Percentiles rank a stretch among this genome's conserved stretches.
Evolutionary conservation across 2,888 invertebrate species (phyloP).

Genomic region (Parnassius orleans): DNA sequence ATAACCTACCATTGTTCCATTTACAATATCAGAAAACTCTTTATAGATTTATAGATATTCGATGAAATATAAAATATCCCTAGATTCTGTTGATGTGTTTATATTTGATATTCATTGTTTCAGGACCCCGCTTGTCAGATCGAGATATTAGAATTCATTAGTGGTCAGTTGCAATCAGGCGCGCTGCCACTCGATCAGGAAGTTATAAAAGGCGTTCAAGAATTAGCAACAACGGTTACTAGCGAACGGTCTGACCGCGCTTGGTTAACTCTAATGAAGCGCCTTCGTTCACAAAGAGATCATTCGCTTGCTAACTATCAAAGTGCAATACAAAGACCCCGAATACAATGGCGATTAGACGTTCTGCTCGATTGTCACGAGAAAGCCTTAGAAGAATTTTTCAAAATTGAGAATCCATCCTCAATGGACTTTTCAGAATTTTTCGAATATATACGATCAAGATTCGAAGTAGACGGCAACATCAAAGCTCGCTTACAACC

Average conservation of each 20-base stretch:
- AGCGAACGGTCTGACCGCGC: conserved; percentile 64
- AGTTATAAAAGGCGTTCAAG: conserved; percentile 47
- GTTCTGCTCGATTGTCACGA: conserved; percentile 44
- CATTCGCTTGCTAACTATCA: conserved; percentile 37
- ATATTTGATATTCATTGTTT: conserved; percentile 29
- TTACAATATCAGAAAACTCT: too few species aligned
- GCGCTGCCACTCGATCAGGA: conserved; percentile 62
- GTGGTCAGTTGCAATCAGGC: conserved; percentile 58
- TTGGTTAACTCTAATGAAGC: conserved; percentile 52
- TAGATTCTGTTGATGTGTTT: too few species aligned
- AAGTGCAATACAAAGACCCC: conserved; percentile 44
- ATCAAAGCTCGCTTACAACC: conserved; percentile 38
- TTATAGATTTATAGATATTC: too few species aligned
- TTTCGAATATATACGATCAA: conserved; percentile 55
- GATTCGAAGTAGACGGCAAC: conserved; percentile 41
- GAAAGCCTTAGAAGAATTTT: conserved; percentile 51
- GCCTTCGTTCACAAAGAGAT: conserved; percentile 39
- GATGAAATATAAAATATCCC: too few species aligned
- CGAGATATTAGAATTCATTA: conserved; percentile 66
- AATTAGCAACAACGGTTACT: conserved; percentile 45
- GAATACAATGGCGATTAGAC: conserved; percentile 57
- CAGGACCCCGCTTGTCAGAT: conserved; percentile 59
- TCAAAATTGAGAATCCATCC: conserved; percentile 53
- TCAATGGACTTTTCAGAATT: conserved; percentile 59
- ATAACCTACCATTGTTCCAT: too few species aligned